phyloP scores from a whole-genome alignment of 1,140 invertebrate species.

The Dermatophagoides farinae region DNA sequence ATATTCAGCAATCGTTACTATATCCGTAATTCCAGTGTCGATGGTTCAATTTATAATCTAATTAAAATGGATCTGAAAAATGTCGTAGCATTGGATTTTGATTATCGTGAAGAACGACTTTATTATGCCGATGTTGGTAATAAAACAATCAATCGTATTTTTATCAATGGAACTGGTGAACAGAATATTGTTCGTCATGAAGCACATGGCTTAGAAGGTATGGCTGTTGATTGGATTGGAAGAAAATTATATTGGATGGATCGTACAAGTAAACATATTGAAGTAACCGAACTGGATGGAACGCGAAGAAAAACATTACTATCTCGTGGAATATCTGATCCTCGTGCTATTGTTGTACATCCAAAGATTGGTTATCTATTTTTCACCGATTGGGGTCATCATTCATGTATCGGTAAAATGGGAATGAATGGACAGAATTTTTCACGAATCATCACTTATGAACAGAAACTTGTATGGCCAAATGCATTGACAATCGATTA shows the following conservation, averaged over 20 bases:
- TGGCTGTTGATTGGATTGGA: conserved; percentile 85
- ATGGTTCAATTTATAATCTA: conserved; percentile 60
- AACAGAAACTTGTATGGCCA: conserved; percentile 90
- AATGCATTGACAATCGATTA: conserved; percentile 93
- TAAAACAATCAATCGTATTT: conserved; percentile 54
- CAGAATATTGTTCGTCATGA: conserved; percentile 78
- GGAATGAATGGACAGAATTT: conserved; percentile 90
- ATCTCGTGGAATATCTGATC: conserved; percentile 59
- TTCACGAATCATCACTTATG: conserved; percentile 65
- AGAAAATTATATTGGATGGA: conserved; percentile 96
- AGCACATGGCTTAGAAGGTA: conserved; percentile 81
- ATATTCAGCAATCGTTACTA: conserved; percentile 97
- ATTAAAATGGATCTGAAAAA: conserved; percentile 88
- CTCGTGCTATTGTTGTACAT: conserved; percentile 78
- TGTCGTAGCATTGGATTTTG: conserved; percentile 86
- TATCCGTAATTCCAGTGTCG: conserved; percentile 76
- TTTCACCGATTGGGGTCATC: conserved; percentile 83
- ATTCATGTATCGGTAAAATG: conserved; percentile 90
- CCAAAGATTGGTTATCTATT: conserved; percentile 73
- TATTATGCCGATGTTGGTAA: conserved; percentile 89
- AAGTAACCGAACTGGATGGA: conserved; percentile 74
- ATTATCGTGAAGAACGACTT: conserved; percentile 55
- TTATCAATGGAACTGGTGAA: conserved; percentile 27
- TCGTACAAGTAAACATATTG: conserved; percentile 73
- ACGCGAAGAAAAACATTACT: conserved; percentile 69